Percentiles rank a stretch among this genome's conserved stretches.
These are phyloP conservation scores for Bubo scandiacus DNA, from an alignment of 2,113 vertebrate species.

Conservation along the genomic window DNA sequence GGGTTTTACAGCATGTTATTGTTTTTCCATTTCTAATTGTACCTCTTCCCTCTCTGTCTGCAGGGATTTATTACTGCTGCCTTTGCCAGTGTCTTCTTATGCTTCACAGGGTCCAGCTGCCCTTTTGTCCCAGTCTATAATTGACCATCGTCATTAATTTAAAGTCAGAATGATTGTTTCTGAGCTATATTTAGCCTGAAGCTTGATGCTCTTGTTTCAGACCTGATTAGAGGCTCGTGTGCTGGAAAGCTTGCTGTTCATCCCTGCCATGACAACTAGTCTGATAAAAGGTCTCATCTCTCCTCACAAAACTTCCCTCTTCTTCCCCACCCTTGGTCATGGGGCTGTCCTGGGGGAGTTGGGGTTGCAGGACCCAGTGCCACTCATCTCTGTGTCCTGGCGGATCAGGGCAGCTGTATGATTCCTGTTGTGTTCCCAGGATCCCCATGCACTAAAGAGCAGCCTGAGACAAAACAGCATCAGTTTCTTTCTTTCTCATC, in stretches of 20 bases:
- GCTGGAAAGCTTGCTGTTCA: not conserved
- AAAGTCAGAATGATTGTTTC: conserved; percentile 51
- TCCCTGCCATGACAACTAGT: not conserved
- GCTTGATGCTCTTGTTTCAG: conserved; percentile 36
- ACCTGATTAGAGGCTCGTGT: conserved; percentile 12
- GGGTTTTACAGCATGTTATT: not conserved
- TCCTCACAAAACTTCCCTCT: not conserved
- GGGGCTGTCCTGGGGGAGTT: not conserved
- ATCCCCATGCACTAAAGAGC: not conserved
- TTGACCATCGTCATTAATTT: conserved; percentile 50
- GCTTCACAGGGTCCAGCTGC: conserved; percentile 62
- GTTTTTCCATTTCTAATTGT: conserved; percentile 64
- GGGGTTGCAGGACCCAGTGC: not conserved
- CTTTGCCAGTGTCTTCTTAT: conserved; percentile 49
- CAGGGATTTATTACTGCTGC: conserved; percentile 53
- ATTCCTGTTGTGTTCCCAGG: not conserved
- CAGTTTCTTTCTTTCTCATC: not conserved
- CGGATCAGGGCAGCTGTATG: not conserved
- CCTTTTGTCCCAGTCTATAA: conserved; percentile 61
- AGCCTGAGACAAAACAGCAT: not conserved
- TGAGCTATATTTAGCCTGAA: conserved; percentile 32
- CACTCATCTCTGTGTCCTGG: not conserved
- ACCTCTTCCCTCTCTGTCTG: conserved; percentile 38
- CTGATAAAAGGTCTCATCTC: not conserved
- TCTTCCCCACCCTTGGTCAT: rapidly evolving